Conservation (phyloP, 1,140 invertebrate genomes). For the Penaeus indicus region DNA sequence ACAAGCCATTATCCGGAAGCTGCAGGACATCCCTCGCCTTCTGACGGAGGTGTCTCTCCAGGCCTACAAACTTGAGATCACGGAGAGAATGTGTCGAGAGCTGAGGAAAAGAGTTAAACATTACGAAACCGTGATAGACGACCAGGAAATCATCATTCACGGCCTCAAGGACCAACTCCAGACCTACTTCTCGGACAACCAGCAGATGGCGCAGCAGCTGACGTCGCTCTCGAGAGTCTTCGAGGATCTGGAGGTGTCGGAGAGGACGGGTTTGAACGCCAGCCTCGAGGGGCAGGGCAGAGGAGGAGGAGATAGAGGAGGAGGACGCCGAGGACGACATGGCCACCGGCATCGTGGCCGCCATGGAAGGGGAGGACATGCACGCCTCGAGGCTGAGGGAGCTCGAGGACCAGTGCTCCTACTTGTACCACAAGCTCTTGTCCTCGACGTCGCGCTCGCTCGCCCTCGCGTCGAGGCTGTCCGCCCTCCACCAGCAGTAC, state of each 20-base stretch:
- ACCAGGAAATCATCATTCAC: constrained; percentile 64
- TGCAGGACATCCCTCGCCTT: constrained; percentile 55
- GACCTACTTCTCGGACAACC: constrained; percentile 64
- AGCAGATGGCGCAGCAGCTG: constrained; percentile 63
- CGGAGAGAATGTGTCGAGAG: constrained; percentile 58
- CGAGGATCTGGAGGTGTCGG: constrained; percentile 57
- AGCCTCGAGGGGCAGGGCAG: no score
- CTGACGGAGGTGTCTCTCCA: constrained; percentile 45
- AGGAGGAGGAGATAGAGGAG: no score
- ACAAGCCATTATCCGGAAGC: constrained; percentile 8
- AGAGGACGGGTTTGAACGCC: constrained; percentile 16
- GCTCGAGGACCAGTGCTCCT: constrained; percentile 79
- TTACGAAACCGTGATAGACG: constrained; percentile 65
- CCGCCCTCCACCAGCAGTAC: constrained; percentile 72
- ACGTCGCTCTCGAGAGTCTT: constrained; percentile 53
- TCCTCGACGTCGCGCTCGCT: constrained; percentile 76
- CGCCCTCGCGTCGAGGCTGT: constrained; percentile 74
- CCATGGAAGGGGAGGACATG: constrained; percentile 62
- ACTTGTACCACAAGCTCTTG: constrained; percentile 76
- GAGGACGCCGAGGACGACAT: constrained; percentile 60
- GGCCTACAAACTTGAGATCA: constrained; percentile 56
- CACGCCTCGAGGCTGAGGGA: constrained; percentile 73
- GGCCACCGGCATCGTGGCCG: constrained; percentile 54
- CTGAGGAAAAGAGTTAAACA: constrained; percentile 59
- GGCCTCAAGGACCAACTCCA: constrained; percentile 63